Base-by-base conservation (phyloP, 2,797 vertebrate genomes). In the Leptatherina wallacei region DNA sequence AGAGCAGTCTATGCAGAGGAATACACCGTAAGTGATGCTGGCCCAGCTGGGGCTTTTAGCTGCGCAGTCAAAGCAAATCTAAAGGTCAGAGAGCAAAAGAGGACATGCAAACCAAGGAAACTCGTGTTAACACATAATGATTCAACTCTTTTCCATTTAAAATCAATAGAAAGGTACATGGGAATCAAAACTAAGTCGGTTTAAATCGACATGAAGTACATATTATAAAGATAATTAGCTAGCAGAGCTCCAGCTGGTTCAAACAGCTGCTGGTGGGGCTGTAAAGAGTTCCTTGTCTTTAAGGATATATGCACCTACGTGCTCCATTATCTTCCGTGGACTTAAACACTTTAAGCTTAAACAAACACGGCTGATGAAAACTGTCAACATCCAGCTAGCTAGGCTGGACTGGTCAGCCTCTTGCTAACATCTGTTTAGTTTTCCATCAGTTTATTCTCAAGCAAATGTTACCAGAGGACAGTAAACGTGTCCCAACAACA, bases 1-100 rank as follows among this genome's bases (percentile, higher is more conserved):
- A 0, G 98, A 99, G 85, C 98, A 99, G 49, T 99, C 98, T 3
- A 99, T 99, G 65, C 98, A 99, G 0, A 99, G 92, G 33, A 99
- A 99, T 16, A 99, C 97, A 5, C 98, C 97, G 0, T 99, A 96
- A 0, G 97, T 98, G 88, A 99, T 95, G 90, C 98, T 99, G 3
- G 98, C 97, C 98, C 98, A 99, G 85, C 97, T 99, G 44, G 98
- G 98, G 69, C 98, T 99, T 87, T 99, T 99, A 0, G 96, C 94
- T 22, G 95, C 92, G 2, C 98, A 99, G 82, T 99, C 98, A 78
- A 99, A 99, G 78, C 98, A 99, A 3, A 92, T 90, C 98, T 99
- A 38, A 1, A 51, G 81, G 40, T 30, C 72, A 84, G 33, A 69
- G 29, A 63, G 32, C 44, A 58, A 59, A 20, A 70, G 2, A 14